A percentile compares a stretch with the other conserved stretches of the same genome.
These are phyloP conservation scores for Plestiodon gilberti DNA, from an alignment of 2,113 vertebrate genomes.

Conservation along the genomic window DNA sequence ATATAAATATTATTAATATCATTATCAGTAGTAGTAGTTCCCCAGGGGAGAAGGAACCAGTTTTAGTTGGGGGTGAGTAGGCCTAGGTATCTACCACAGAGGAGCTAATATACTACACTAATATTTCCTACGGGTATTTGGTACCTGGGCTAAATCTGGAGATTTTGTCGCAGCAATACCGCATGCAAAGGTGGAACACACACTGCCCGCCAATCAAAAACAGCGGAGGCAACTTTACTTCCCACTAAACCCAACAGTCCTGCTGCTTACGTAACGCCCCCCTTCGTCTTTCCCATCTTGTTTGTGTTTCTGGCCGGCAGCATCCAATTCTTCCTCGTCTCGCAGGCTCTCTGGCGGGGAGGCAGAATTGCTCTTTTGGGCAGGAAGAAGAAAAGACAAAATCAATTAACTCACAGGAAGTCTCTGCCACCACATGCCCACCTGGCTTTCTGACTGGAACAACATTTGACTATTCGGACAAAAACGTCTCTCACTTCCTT, in stretches of 20 bases:
- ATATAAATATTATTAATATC: too few species aligned
- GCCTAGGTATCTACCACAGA: too few species aligned
- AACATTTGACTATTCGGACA: too few species aligned
- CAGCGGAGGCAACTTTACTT: background rate
- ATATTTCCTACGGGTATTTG: background rate
- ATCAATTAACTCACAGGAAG: accelerated
- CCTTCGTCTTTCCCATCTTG: constrained; percentile 15
- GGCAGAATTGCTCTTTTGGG: constrained; percentile 63
- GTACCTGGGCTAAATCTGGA: too few species aligned
- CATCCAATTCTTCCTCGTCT: constrained; percentile 38
- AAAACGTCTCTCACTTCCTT: too few species aligned
- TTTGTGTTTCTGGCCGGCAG: constrained; percentile 5
- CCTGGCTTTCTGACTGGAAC: too few species aligned
- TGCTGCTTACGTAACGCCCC: constrained; percentile 32
- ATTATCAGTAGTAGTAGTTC: too few species aligned
- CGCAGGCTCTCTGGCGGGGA: constrained; percentile 68
- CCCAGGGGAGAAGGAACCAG: too few species aligned
- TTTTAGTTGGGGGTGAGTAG: too few species aligned
- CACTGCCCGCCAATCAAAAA: background rate
- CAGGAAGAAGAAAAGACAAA: background rate
- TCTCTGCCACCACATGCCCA: too few species aligned
- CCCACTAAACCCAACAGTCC: accelerated
- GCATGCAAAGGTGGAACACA: background rate
- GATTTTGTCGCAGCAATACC: background rate
- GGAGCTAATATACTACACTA: too few species aligned